Percentiles rank a stretch among this genome's conserved stretches.
These are phyloP conservation scores for Dendronephthya gigantea DNA, from an alignment of 64 coral and sea anemone genomes.

Conservation along the genomic window DNA sequence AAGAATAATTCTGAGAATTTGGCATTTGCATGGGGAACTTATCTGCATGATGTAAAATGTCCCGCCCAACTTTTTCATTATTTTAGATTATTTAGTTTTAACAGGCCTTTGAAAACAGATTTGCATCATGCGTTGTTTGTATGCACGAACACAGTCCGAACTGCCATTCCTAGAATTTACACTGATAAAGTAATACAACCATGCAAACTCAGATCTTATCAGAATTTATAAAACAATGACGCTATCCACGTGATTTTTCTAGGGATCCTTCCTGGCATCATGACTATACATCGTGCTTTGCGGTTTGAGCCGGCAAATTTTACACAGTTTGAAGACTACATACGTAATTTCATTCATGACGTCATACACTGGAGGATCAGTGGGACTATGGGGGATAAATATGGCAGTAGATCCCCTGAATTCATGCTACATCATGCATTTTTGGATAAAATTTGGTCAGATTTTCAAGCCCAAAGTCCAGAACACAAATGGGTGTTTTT, in stretches of 20 bases:
- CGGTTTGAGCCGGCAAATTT: neutral
- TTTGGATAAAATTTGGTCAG: constrained; percentile 16
- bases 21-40: too few relatives aligned
- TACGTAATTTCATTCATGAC: constrained; percentile 11
- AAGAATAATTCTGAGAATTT: too few relatives aligned
- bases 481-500: neutral
- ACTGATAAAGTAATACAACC: too few relatives aligned
- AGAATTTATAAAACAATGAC: too few relatives aligned
- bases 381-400: constrained; percentile 10
- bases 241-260: neutral
- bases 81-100: too few relatives aligned
- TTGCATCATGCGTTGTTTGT: too few relatives aligned
- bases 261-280: neutral
- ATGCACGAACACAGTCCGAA: too few relatives aligned
- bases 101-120: too few relatives aligned
- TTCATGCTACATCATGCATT: constrained; percentile 2
- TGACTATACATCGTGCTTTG: constrained; percentile 14
- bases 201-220: too few relatives aligned
- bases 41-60: too few relatives aligned
- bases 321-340: neutral
- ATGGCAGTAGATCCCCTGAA: neutral
- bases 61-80: too few relatives aligned
- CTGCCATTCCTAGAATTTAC: too few relatives aligned
- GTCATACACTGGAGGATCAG: constrained; percentile 9
- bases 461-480: neutral